A percentile compares a stretch with the other conserved stretches of the same genome.
These are phyloP conservation scores for Drosophila repleta DNA, from an alignment of 1,140 invertebrate genomes.

Conservation along the genomic window DNA sequence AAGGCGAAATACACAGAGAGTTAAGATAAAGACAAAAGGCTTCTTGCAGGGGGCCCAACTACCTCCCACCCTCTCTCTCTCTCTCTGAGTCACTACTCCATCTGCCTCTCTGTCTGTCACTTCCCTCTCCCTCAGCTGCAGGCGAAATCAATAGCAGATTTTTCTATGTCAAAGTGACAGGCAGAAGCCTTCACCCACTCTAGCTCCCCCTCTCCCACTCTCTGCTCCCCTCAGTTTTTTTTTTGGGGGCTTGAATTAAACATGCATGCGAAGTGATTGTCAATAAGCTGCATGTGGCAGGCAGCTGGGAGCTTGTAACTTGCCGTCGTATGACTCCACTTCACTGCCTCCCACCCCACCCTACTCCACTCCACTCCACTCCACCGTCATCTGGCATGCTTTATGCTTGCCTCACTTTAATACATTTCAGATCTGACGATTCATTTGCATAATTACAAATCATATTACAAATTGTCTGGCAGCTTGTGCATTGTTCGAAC, in stretches of 20 bases:
- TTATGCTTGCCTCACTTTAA: slow-evolving; percentile 29
- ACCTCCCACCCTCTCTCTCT: not conserved
- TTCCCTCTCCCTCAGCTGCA: not conserved
- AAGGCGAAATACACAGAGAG: not conserved
- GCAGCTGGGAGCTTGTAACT: not conserved
- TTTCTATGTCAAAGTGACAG: slow-evolving; percentile 73
- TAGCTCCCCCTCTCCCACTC: not conserved
- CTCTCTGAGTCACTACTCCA: too few species aligned
- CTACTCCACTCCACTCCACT: too few species aligned
- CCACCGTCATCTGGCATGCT: too few species aligned
- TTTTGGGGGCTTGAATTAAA: slow-evolving; percentile 62
- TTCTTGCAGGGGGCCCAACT: too few species aligned
- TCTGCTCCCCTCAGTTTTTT: slow-evolving; percentile 16
- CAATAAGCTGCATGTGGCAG: slow-evolving; percentile 31
- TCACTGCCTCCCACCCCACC: too few species aligned
- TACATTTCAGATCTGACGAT: slow-evolving; percentile 34
- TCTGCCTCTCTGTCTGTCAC: not conserved
- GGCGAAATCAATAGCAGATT: slow-evolving; percentile 74
- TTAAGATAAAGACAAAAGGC: slow-evolving; percentile 14
- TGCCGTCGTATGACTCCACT: too few species aligned
- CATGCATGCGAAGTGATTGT: slow-evolving; percentile 68
- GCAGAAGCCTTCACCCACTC: not conserved
- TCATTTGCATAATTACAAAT: slow-evolving; percentile 81
- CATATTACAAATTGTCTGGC: slow-evolving; percentile 63
- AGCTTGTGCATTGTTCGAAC: slow-evolving; percentile 44